Base-by-base conservation (phyloP, 2,888 invertebrate genomes). In the Cephonodes hylas region DNA sequence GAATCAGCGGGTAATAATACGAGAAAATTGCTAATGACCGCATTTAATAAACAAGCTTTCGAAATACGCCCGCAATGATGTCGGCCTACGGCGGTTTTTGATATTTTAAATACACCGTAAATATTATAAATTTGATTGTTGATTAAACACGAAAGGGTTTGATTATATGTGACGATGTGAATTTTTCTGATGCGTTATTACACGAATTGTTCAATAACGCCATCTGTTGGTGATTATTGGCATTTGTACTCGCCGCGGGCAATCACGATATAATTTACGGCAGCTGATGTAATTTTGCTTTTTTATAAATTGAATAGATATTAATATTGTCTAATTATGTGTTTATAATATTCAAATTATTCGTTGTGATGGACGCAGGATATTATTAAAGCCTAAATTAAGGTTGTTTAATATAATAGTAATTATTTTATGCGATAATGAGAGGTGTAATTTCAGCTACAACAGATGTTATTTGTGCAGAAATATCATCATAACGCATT, bases 21-120 rank as follows among this genome's bases (percentile, higher is more conserved):
- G 81, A 80, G 83, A 80, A 84, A 82, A 83, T 80, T 77, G 79
- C 79, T 82, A 84, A 84, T 81, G 79, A 80, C 74, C 79, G 73
- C 85, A 81, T 85, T 85, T 84, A 80, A 82, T 84, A 82, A 85
- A 85, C 82, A 81, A 81, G 81, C 67, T 67, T 66, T 79, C 82
- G 77, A 79, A 78, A 81, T 79, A 74, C 65, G 69, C 67, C 64
- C 61, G 72, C 69, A 76, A 78, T 74, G 77, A 76, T 73, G 66
- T 72, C 13, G 1, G 48, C 31, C 31, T 10, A 13, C 23, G 20
- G 44, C 57, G 18, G 42, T 42, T 15, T 45, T 38, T 23, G 38
- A 46, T 23, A 23, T 23, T 45, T 48, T 10, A 46, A 59, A 25
- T 46, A 46, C 23, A 48, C 25, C 27, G 15, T 31, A 53, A 53